Conservation (phyloP, 2,888 invertebrate species). For the Agonopterix arenella region DNA sequence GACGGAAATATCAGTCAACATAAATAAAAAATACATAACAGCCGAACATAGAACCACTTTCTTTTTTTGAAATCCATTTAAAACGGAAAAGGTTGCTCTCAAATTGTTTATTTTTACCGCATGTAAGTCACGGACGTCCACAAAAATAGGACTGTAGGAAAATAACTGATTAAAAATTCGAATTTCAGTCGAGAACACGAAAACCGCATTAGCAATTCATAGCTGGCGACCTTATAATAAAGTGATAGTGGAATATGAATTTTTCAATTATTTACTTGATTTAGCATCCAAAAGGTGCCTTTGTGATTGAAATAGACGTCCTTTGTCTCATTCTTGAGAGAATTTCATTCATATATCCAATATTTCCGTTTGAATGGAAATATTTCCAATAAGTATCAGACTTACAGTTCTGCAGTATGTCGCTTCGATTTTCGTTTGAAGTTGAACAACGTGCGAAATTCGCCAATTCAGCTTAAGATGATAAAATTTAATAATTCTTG, state of each 20-base stretch:
- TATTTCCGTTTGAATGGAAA: constrained; percentile 57
- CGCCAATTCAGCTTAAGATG: too few species aligned
- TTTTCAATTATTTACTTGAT: constrained; percentile 43
- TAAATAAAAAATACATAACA: too few species aligned
- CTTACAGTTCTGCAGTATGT: constrained; percentile 36
- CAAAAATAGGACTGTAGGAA: too few species aligned
- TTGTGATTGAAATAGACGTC: constrained; percentile 26
- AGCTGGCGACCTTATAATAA: neutral
- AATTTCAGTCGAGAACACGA: neutral
- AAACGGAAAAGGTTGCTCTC: too few species aligned
- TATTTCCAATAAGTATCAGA: constrained; percentile 59
- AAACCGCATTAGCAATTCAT: constrained; percentile 20
- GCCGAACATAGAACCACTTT: too few species aligned
- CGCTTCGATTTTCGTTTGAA: constrained; percentile 24
- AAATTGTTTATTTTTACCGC: too few species aligned
- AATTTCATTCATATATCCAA: constrained; percentile 58
- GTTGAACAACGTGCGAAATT: constrained; percentile 15
- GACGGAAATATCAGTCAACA: too few species aligned
- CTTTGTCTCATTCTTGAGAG: constrained; percentile 42
- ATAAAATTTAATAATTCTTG: too few species aligned
- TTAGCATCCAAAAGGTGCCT: constrained; percentile 25
- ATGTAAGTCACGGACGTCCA: too few species aligned
- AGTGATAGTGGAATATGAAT: constrained; percentile 13
- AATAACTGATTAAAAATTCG: too few species aligned
- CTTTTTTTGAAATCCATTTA: too few species aligned